Evolutionary conservation across 2,797 vertebrate species (phyloP).

Genomic region (Manis crassicaudata): DNA sequence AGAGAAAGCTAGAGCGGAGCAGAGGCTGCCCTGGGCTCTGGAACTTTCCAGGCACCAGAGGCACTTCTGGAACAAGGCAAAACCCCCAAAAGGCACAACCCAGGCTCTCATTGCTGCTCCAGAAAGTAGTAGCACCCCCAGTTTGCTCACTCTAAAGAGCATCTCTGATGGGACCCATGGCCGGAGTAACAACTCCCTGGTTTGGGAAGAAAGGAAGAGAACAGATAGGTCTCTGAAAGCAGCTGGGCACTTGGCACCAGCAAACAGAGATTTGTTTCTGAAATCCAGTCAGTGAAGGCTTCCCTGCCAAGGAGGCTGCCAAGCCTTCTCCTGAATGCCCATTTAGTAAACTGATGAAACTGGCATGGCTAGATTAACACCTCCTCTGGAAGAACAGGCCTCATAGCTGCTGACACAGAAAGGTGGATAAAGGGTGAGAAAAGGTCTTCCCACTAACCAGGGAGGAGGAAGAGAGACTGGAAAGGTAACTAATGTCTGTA

Average conservation of each 20-base stretch:
- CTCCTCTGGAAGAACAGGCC: not conserved
- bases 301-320: not conserved
- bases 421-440: not conserved
- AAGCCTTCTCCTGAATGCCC: constrained; percentile 30
- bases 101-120: not conserved
- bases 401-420: not conserved
- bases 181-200: not conserved
- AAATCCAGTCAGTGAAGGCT: not conserved
- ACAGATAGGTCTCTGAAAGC: not conserved
- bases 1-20: not conserved
- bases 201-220: constrained; percentile 2
- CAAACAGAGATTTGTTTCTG: not conserved
- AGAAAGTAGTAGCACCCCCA: not conserved
- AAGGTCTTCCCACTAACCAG: not conserved
- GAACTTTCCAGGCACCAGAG: not conserved
- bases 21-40: not conserved
- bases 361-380: not conserved
- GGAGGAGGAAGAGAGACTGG: not conserved
- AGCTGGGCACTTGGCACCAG: not conserved
- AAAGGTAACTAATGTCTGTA: not conserved
- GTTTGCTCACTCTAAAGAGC: not conserved
- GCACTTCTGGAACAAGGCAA: not conserved
- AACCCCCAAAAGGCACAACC: not conserved
- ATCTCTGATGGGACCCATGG: not conserved
- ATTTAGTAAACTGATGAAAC: constrained; percentile 21